Percentiles rank a stretch among this genome's conserved stretches.
These are phyloP conservation scores for Tenthredo amoena DNA, from an alignment of 2,888 invertebrate species.

Conservation along the genomic window DNA sequence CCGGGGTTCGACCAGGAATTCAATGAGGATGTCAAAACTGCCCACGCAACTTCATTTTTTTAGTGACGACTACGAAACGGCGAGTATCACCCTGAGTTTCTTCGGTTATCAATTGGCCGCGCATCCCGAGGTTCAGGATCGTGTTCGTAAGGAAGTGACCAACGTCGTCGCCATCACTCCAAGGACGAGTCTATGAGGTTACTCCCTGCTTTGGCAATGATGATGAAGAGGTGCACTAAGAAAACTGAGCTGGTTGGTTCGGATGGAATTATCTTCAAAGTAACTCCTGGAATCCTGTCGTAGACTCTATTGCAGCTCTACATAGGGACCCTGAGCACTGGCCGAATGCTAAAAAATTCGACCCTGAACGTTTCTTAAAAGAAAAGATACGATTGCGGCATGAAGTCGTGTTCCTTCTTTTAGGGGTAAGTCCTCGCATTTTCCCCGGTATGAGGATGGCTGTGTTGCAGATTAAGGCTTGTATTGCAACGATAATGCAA, in stretches of 20 bases:
- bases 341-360: constrained; percentile 63
- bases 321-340: constrained; percentile 65
- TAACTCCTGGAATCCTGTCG: constrained; percentile 61
- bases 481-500: constrained; percentile 58
- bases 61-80: constrained; percentile 80
- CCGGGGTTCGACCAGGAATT: constrained; percentile 51
- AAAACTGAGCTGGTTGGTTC: constrained; percentile 62
- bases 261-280: constrained; percentile 63
- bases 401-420: constrained; percentile 44
- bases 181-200: constrained; percentile 69
- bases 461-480: constrained; percentile 63
- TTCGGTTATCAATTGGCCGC: constrained; percentile 77
- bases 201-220: constrained; percentile 39
- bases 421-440: constrained; percentile 41
- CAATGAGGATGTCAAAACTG: constrained; percentile 71
- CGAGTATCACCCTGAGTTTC: constrained; percentile 78
- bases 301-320: constrained; percentile 57
- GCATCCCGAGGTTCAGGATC: constrained; percentile 75
- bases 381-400: constrained; percentile 24
- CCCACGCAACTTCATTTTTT: constrained; percentile 79
- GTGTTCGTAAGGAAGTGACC: too few relatives aligned
- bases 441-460: constrained; percentile 53
- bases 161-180: constrained; percentile 69
- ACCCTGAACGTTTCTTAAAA: constrained; percentile 62
- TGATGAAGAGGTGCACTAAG: constrained; percentile 64